These are phyloP conservation scores for Tokudaia muenninki DNA, from an alignment of 2,797 vertebrate genomes.

Conservation along the genomic window DNA sequence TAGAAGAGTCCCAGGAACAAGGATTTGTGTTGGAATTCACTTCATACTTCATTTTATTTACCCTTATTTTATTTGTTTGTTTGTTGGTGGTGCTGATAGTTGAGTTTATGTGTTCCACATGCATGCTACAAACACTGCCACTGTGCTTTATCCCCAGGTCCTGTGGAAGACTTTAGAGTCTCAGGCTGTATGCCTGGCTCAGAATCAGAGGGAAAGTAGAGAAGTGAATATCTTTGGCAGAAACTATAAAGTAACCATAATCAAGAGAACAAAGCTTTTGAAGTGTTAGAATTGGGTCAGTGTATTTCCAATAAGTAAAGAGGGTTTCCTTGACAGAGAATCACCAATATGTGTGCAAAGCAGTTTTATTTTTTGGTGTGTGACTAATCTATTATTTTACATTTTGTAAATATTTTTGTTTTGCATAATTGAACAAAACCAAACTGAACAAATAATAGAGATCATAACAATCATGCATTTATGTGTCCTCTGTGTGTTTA, in stretches of 20 bases:
- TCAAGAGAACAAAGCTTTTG: not conserved
- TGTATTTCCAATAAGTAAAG: slow-evolving; percentile 7
- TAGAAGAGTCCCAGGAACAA: not conserved
- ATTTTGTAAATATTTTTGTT: slow-evolving; percentile 36
- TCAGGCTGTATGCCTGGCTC: not conserved
- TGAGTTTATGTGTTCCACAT: not conserved
- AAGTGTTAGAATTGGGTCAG: not conserved
- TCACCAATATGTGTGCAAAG: not conserved
- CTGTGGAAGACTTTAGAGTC: not conserved
- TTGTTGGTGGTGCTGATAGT: not conserved
- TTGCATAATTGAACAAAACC: slow-evolving; percentile 10
- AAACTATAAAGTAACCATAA: not conserved
- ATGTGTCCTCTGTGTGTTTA: not conserved
- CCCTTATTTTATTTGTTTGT: not conserved
- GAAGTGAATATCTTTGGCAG: not conserved
- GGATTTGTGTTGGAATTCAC: not conserved
- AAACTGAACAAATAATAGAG: not conserved
- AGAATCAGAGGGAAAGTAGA: not conserved
- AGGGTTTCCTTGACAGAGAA: slow-evolving; percentile 45
- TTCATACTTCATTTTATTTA: not conserved
- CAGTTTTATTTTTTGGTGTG: not conserved
- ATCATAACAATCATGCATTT: not conserved
- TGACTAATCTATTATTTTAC: not conserved
- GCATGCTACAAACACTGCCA: not conserved
- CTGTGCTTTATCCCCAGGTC: not conserved